These are phyloP conservation scores for Phoxinus dragarum DNA, from an alignment of 2,797 vertebrate genomes.

Conservation along the genomic window DNA sequence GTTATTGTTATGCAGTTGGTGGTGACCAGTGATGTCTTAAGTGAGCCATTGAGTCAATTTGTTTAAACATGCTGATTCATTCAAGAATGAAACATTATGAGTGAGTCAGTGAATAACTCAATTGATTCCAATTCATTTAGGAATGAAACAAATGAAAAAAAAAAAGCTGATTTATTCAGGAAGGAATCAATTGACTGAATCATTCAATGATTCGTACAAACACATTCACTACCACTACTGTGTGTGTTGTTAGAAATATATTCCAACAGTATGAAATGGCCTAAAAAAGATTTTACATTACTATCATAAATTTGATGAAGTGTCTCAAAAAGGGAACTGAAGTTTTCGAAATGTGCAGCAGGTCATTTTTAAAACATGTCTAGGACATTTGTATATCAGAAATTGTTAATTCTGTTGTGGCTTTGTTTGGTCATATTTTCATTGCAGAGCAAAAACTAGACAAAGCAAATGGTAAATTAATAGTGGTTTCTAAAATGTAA, in stretches of 20 bases:
- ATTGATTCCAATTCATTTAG: not conserved
- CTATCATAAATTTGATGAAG: not conserved
- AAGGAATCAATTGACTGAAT: not conserved
- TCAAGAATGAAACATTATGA: not conserved
- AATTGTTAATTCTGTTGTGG: not conserved
- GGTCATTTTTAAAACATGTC: constrained; percentile 37
- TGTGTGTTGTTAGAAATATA: not conserved
- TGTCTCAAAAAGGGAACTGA: not conserved
- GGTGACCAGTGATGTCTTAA: not conserved
- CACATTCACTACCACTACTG: not conserved
- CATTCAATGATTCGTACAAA: not conserved
- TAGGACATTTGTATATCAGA: not conserved
- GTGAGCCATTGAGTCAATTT: not conserved
- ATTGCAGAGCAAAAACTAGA: not conserved
- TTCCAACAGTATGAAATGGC: not conserved
- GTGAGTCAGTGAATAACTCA: not conserved
- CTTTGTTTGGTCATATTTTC: not conserved
- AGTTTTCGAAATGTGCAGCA: not conserved
- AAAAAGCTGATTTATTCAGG: not conserved
- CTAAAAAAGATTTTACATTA: not conserved
- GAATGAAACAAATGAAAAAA: not conserved
- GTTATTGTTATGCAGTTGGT: not conserved
- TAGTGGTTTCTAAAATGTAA: not conserved
- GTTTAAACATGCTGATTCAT: not conserved
- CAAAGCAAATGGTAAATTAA: not conserved